Evolutionary conservation across 2,888 invertebrate genomes (phyloP).

Genomic region (Smittia sp.): DNA sequence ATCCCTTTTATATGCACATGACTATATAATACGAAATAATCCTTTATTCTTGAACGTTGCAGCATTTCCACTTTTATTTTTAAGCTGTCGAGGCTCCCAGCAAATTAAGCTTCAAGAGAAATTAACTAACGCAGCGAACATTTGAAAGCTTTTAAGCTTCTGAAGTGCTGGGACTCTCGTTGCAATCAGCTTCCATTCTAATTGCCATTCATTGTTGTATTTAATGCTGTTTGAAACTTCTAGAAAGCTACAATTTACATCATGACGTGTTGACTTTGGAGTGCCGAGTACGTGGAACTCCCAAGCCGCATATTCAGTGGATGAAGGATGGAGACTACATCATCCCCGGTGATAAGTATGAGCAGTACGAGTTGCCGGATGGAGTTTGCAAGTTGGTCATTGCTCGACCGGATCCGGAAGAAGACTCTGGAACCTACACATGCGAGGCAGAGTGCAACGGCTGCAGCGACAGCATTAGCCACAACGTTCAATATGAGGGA

Average conservation of each 20-base stretch:
- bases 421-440: constrained; percentile 71
- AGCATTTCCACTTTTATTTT: not conserved
- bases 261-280: constrained; percentile 75
- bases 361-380: constrained; percentile 67
- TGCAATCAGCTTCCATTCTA: not conserved
- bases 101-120: too few species aligned
- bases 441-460: constrained; percentile 72
- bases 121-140: too few species aligned
- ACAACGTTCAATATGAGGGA: constrained; percentile 65
- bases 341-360: constrained; percentile 58
- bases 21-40: constrained; percentile 4
- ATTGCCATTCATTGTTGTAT: not conserved
- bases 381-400: constrained; percentile 71
- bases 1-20: not conserved
- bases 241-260: constrained; percentile 69
- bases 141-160: too few species aligned
- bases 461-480: constrained; percentile 72
- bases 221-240: constrained; percentile 9
- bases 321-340: constrained; percentile 66
- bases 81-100: not conserved
- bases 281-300: constrained; percentile 74
- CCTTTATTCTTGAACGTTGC: not conserved
- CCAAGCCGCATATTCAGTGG: constrained; percentile 73
- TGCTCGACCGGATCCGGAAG: constrained; percentile 59
- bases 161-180: too few species aligned